Evolutionary conservation across 1,140 invertebrate species (phyloP).

Genomic region (Cydia pomonella): DNA sequence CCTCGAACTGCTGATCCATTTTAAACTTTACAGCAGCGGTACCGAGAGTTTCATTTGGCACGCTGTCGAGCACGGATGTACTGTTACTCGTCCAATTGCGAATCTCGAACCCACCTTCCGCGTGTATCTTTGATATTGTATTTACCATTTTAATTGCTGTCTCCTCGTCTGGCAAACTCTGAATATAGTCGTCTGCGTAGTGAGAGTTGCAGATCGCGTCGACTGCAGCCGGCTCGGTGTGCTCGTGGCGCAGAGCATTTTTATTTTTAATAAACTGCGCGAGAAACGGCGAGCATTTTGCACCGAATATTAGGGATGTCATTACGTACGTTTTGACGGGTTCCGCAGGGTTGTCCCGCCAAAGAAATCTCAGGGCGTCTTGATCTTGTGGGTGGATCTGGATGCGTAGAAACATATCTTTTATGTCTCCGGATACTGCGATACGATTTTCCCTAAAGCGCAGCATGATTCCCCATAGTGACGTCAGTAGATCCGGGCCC

Average conservation of each 20-base stretch:
- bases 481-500: too few species aligned
- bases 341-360: neutral
- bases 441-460: too few species aligned
- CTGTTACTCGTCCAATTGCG: conserved; percentile 26
- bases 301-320: neutral
- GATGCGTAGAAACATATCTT: too few species aligned
- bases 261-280: conserved; percentile 49
- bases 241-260: conserved; percentile 45
- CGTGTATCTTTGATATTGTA: conserved; percentile 40
- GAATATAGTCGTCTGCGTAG: conserved; percentile 56
- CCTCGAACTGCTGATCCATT: neutral
- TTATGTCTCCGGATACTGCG: too few species aligned
- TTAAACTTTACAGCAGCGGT: conserved; percentile 27
- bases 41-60: neutral
- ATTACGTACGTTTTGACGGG: neutral
- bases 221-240: conserved; percentile 37
- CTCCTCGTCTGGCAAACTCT: conserved; percentile 37
- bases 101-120: conserved; percentile 35
- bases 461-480: too few species aligned
- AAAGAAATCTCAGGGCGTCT: neutral
- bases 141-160: conserved; percentile 40
- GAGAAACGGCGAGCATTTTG: neutral
- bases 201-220: conserved; percentile 39
- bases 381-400: too few species aligned
- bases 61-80: neutral